Base-by-base conservation (phyloP, 2,888 invertebrate species). In the Agriotes lineatus region DNA sequence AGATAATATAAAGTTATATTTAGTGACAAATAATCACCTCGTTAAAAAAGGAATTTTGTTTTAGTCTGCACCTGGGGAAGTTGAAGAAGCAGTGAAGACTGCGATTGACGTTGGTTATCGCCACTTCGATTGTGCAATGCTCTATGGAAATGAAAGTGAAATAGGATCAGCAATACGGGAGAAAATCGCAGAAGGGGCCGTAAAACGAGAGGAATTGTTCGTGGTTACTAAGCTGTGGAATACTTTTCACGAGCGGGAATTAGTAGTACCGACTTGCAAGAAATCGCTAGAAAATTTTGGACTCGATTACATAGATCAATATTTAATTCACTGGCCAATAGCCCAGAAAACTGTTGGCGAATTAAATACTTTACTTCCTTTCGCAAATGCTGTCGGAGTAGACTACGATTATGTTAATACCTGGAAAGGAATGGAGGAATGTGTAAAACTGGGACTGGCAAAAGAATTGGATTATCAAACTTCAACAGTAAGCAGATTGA, bases 141-240 rank as follows among this genome's bases (percentile, higher is more conserved):
- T 91, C 1, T 96, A 95, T 79, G 90, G 90, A 37, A 93, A 93
- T 78, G 93, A 93, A 82, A 86, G 87, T 74, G 93, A 93, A 82
- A 90, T 94, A 2, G 94, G 94, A 0, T 87, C 85, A 1, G 94
- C 91, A 0, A 85, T 94, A 52, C 84, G 85, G 0, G 87, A 86
- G 2, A 92, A 92, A 80, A 87, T 93, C 19, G 80, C 83, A 0
- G 90, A 91, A 74, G 91, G 92, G 0, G 87, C 87, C 0, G 87
- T 94, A 0, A 91, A 89, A 75, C 87, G 94, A 10, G 89, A 90
- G 76, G 90, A 91, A 16, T 82, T 94, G 0, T 93, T 93, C 81
- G 86, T 93, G 71, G 91, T 91, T 0, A 92, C 92, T 56, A 94
- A 96, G 88, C 82, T 95, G 1, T 96, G 96, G 96, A 95, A 96